Evolutionary conservation across 2,113 vertebrate species (phyloP).

Genomic region (Taxidea taxus): DNA sequence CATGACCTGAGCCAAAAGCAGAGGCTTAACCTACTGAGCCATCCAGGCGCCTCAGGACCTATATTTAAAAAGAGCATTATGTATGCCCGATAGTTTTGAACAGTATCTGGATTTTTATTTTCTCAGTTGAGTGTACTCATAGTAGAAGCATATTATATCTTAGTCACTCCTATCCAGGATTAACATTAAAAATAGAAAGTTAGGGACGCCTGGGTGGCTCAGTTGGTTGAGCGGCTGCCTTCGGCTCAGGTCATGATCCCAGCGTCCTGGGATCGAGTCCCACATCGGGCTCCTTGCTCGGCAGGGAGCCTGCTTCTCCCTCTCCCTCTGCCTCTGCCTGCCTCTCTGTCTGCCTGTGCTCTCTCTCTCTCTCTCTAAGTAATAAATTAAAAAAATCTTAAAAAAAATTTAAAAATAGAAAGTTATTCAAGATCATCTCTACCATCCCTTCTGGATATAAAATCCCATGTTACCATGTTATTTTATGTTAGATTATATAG

Average conservation of each 20-base stretch:
- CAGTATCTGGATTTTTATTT: constrained; percentile 32
- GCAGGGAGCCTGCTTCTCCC: too few relatives aligned
- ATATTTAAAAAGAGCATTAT: not conserved
- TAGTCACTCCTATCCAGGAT: not conserved
- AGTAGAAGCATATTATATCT: not conserved
- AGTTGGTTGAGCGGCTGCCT: too few relatives aligned
- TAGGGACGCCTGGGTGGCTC: too few relatives aligned
- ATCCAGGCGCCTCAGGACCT: not conserved
- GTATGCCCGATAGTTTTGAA: not conserved
- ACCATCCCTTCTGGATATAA: not conserved
- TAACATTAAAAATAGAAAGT: not conserved
- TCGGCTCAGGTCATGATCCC: too few relatives aligned
- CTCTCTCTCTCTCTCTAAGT: too few relatives aligned
- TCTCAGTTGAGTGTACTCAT: not conserved
- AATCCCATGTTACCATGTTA: not conserved
- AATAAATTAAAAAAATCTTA: not conserved
- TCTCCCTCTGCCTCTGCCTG: too few relatives aligned
- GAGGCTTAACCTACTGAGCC: too few relatives aligned
- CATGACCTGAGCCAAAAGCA: too few relatives aligned
- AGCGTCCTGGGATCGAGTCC: too few relatives aligned
- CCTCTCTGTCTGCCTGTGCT: too few relatives aligned
- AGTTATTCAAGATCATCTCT: not conserved
- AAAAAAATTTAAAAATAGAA: not conserved
- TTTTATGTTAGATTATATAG: not conserved
- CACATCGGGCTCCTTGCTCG: too few relatives aligned